Evolutionary conservation across 2,888 invertebrate genomes (phyloP), one percentile per base, ranked within the genome.

Genomic region (Phalangium opilio): DNA sequence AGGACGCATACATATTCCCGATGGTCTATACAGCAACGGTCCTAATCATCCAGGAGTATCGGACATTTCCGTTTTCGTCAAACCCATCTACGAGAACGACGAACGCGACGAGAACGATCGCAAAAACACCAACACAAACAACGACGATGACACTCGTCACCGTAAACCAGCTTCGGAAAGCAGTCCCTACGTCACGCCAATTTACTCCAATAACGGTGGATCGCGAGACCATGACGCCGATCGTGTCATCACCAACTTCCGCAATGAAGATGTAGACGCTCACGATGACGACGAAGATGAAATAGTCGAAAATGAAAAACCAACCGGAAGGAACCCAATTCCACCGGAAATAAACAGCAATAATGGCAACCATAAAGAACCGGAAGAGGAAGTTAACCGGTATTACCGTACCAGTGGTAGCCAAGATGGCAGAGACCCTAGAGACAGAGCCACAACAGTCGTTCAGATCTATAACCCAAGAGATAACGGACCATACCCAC

Each of bases 1-100:
- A 44, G 58, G 58, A 17, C 54, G 52, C 3, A 53, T 58, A 27
- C 55, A 55, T 34, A 50, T 51, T 43, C 52, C 55, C 10, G 57
- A 57, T 45, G 56, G 52, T 1, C 48, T 49, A 15, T 49, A 49
- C 11, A 18, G 45, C 11, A 46, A 51, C 36, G 49, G 47, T 5
- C 41, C 49, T 1, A 46, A 47, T 27, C 35, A 47, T 18, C 49
- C 49, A 4, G 52, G 50, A 15, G 47, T 49, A 27, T 44, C 45
- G 1, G 48, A 53, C 33, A 43, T 42, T 18, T 43, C 43, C 15
- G 53, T 54, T 1, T 46, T 54, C 18, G 48, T 52, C n/a, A 53
- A 53, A 36, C 53, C 50, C 17, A 36, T 55, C 5, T 20, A 45
- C 44, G 20, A 42, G 41, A 38, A 51, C 48, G 19, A 46, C 45